Evolutionary conservation across 2,113 vertebrate genomes (phyloP).

Genomic region (Corythornis madagascariensis): DNA sequence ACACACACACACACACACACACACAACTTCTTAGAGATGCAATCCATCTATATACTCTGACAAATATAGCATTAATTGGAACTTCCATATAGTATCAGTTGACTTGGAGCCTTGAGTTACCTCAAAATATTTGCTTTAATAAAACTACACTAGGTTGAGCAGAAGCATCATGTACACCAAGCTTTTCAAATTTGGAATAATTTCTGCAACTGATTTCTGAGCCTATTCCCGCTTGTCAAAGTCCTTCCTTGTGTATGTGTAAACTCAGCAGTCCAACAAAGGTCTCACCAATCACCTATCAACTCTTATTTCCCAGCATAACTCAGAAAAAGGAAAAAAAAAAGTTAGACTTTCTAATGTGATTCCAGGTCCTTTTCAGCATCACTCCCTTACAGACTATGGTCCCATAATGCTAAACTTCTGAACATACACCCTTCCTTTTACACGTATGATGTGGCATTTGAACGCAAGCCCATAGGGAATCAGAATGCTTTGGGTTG

Average conservation of each 20-base stretch:
- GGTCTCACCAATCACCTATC: neutral
- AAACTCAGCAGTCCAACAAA: neutral
- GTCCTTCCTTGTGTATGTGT: neutral
- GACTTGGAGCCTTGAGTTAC: neutral
- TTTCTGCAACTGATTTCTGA: neutral
- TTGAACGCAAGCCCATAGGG: neutral
- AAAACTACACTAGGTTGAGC: neutral
- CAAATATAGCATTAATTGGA: neutral
- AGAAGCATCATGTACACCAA: neutral
- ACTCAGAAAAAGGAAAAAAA: neutral
- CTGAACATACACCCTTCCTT: neutral
- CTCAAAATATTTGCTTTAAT: neutral
- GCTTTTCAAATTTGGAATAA: neutral
- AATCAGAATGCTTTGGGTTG: neutral
- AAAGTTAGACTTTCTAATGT: neutral
- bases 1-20: neutral
- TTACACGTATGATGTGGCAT: neutral
- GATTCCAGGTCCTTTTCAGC: neutral
- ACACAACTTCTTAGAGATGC: neutral
- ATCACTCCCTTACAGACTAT: neutral
- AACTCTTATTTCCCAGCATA: neutral
- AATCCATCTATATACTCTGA: neutral
- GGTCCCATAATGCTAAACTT: neutral
- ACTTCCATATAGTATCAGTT: neutral
- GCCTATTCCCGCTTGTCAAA: fast-evolving